A percentile compares a stretch with the other conserved stretches of the same genome.
phyloP scores from a whole-genome alignment of 2,888 invertebrate genomes.

The Lobophora halterata region DNA sequence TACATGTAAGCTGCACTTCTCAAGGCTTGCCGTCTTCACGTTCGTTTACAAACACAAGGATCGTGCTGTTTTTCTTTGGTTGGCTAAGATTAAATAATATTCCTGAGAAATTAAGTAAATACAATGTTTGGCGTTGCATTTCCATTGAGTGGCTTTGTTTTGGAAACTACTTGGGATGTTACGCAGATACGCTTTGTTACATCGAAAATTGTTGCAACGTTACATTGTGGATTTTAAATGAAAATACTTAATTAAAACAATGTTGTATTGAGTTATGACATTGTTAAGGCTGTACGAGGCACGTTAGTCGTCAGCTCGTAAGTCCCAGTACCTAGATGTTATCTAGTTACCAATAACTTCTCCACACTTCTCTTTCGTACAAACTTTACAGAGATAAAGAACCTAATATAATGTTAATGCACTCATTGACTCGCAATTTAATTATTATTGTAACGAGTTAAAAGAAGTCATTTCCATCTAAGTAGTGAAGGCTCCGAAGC shows the following conservation, averaged over 20 bases:
- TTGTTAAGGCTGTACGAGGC: too few relatives aligned
- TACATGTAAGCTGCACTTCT: conserved; percentile 64
- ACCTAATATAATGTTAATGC: not conserved
- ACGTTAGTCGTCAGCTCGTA: too few relatives aligned
- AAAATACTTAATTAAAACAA: too few relatives aligned
- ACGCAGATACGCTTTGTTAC: conserved; percentile 16
- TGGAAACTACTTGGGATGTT: conserved; percentile 17
- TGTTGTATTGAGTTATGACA: too few relatives aligned
- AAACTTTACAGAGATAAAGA: too few relatives aligned
- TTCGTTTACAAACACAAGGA: conserved; percentile 66
- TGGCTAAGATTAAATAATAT: conserved; percentile 66
- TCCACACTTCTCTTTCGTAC: too few relatives aligned
- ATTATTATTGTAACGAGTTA: conserved; percentile 29
- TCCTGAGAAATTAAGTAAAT: conserved; percentile 57
- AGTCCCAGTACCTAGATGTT: too few relatives aligned
- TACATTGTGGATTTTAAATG: not conserved
- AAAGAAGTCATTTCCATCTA: conserved; percentile 41
- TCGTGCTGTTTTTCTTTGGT: conserved; percentile 67
- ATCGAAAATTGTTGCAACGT: not conserved
- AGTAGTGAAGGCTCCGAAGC: conserved; percentile 26
- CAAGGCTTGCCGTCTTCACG: conserved; percentile 66
- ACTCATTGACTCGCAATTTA: not conserved
- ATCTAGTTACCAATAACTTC: too few relatives aligned
- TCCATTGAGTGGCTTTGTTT: conserved; percentile 34
- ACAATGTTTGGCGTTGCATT: conserved; percentile 32